These are phyloP conservation scores for Zapornia atra DNA, from an alignment of 2,113 vertebrate genomes.

Conservation along the genomic window DNA sequence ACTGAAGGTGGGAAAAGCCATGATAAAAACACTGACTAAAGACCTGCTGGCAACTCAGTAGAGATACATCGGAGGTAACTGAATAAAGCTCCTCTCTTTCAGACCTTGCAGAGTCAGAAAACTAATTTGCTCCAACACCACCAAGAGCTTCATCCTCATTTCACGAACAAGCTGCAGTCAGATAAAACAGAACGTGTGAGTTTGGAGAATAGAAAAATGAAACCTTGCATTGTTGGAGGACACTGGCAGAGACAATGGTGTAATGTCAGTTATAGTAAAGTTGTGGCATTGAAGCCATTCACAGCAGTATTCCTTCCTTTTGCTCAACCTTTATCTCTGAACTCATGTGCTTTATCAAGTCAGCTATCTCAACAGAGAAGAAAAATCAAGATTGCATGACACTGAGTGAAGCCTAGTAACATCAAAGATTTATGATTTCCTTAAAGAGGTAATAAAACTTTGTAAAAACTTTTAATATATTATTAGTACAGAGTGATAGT, in stretches of 20 bases:
- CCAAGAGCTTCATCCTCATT: background rate
- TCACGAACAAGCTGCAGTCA: background rate
- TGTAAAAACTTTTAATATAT: background rate
- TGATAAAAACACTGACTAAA: background rate
- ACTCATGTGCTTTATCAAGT: background rate
- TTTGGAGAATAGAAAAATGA: background rate
- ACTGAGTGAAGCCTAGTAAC: background rate
- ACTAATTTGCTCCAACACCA: background rate
- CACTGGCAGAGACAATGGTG: background rate
- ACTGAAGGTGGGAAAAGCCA: background rate
- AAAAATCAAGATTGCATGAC: background rate
- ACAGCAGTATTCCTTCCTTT: background rate
- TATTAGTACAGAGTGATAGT: background rate
- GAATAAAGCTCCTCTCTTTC: background rate
- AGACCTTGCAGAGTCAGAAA: background rate
- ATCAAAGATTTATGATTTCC: background rate
- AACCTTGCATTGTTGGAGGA: background rate
- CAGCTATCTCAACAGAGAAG: background rate
- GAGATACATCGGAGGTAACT: background rate
- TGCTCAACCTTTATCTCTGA: background rate
- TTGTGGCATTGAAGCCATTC: background rate
- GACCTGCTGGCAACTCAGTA: background rate
- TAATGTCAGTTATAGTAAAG: background rate
- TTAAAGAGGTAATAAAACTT: background rate
- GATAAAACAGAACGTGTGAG: background rate